These are phyloP conservation scores for Glaucomys volans DNA, from an alignment of 2,113 vertebrate species.

Conservation along the genomic window DNA sequence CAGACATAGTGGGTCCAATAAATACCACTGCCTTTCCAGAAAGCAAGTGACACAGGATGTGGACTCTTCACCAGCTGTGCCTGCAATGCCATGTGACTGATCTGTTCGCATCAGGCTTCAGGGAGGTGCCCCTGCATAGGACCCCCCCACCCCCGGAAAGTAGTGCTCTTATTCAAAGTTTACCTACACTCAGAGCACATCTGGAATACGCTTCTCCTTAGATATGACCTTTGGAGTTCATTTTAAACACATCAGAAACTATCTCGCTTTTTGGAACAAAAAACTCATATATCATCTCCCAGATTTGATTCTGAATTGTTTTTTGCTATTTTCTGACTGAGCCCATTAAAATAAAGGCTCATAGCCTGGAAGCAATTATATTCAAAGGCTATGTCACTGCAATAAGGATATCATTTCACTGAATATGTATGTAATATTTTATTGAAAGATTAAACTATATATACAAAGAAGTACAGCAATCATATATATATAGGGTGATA, in stretches of 20 bases:
- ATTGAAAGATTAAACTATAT: neutral
- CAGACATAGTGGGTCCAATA: accelerated
- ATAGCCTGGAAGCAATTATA: neutral
- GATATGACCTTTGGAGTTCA: neutral
- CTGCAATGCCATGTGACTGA: neutral
- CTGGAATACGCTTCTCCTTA: neutral
- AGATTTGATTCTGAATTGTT: neutral
- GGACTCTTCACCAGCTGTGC: no score
- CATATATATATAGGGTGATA: neutral
- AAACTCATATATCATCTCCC: neutral
- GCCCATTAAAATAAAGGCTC: neutral
- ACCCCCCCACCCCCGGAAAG: neutral
- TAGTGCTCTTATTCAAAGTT: no score
- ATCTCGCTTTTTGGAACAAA: neutral
- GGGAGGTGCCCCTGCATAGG: neutral
- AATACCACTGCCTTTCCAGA: neutral
- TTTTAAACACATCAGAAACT: neutral
- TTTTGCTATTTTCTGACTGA: neutral
- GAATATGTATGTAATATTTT: neutral
- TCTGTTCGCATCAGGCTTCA: neutral
- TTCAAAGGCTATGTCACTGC: neutral
- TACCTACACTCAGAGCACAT: neutral
- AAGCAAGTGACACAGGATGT: neutral
- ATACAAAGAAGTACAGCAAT: neutral
- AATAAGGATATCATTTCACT: neutral